A percentile compares a stretch with the other conserved stretches of the same genome.
phyloP scores from a whole-genome alignment of 2,888 invertebrate species.

The Agrotis segetum region DNA sequence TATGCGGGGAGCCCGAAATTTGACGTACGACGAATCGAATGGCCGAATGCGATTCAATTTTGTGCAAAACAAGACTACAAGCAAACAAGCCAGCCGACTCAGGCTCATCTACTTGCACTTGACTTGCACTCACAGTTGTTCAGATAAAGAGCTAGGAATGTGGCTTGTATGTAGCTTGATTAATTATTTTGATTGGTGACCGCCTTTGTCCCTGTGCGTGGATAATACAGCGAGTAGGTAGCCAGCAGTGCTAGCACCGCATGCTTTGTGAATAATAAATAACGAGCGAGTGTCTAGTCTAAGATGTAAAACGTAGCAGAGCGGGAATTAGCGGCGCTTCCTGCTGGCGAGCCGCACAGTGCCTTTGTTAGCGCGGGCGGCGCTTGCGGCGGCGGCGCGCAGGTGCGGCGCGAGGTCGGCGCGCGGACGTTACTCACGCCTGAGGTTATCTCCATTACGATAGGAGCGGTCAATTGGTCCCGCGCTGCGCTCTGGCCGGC shows the following conservation, averaged over 20 bases:
- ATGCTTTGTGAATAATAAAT: conserved; percentile 60
- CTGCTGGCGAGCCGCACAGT: conserved; percentile 57
- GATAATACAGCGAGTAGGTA: neutral
- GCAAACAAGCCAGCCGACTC: too few species aligned
- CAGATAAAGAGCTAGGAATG: neutral
- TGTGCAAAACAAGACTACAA: too few species aligned
- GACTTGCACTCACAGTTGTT: neutral
- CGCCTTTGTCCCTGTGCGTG: neutral
- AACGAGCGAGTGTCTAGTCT: conserved; percentile 48
- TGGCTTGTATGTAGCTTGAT: neutral
- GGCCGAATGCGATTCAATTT: too few species aligned
- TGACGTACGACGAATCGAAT: too few species aligned
- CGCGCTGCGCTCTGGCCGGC: conserved; percentile 42
- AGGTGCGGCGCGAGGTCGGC: conserved; percentile 58
- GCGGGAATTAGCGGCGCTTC: conserved; percentile 67
- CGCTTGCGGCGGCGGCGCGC: conserved; percentile 46
- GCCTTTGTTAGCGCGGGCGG: conserved; percentile 63
- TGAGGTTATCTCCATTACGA: conserved; percentile 61
- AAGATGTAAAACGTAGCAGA: conserved; percentile 63
- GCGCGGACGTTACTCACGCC: conserved; percentile 61
- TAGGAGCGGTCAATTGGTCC: conserved; percentile 64
- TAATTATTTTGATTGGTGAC: neutral
- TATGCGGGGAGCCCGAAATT: too few species aligned
- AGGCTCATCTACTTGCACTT: too few species aligned
- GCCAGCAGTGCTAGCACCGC: conserved; percentile 23